phyloP scores from a whole-genome alignment of 2,113 vertebrate species.

The Oncorhynchus mykiss region DNA sequence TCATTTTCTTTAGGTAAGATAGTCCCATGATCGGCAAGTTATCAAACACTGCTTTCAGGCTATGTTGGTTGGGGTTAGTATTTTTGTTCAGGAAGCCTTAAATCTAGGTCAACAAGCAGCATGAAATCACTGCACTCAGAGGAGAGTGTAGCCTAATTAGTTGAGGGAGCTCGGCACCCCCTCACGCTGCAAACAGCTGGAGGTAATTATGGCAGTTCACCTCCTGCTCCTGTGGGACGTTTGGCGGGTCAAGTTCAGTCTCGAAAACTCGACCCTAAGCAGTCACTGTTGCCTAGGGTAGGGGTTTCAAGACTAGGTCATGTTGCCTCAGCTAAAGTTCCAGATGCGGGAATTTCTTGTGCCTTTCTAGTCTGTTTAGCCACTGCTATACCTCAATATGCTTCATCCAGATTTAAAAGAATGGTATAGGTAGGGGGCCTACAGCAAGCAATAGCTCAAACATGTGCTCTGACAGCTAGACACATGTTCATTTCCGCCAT shows the following conservation, averaged over 20 bases:
- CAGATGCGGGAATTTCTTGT: background rate
- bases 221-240: slow-evolving; percentile 38
- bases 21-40: too few relatives aligned
- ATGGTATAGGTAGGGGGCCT: background rate
- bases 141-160: slow-evolving; percentile 54
- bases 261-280: too few relatives aligned
- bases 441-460: background rate
- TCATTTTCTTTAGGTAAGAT: too few relatives aligned
- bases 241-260: slow-evolving; percentile 38
- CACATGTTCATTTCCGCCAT: too few relatives aligned
- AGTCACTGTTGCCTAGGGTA: too few relatives aligned
- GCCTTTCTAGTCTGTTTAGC: too few relatives aligned
- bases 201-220: slow-evolving; percentile 40
- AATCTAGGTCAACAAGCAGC: slow-evolving; percentile 72
- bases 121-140: slow-evolving; percentile 47
- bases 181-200: slow-evolving; percentile 46
- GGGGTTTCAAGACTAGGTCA: too few relatives aligned
- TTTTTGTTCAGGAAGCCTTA: too few relatives aligned
- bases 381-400: background rate
- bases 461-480: background rate
- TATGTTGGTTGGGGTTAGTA: too few relatives aligned
- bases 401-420: background rate
- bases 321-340: slow-evolving; percentile 3
- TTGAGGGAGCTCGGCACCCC: slow-evolving; percentile 28
- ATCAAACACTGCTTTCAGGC: too few relatives aligned